Evolutionary conservation across 92 coral and sea anemone genomes (phyloP), one percentile per base, ranked within the genome.

Genomic region (Paragorgia papillata): DNA sequence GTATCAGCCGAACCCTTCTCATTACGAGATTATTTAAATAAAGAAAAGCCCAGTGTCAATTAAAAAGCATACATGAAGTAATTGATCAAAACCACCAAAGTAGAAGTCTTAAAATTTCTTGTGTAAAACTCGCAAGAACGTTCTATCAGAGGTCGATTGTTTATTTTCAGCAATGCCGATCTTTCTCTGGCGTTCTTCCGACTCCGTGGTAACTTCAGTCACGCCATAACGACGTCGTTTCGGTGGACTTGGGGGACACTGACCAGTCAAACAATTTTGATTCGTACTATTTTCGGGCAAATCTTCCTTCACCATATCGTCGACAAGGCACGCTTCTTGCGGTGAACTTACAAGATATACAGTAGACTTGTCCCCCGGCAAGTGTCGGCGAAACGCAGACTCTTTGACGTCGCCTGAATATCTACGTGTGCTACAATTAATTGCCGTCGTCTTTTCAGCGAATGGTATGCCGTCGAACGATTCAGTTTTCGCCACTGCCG

Each of bases 211-310:
- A 17, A 24, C 55, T 18, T 27, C 39, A 15, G 28, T 50, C 15
- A 70, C 77, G 3, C 77, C 77, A 18, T 50, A 53, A 30, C 77
- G 77, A 7, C 77, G 77, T 49, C 33, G 61, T 33, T 70, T 70
- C 18, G 77, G 48, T 10, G 57, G 57, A 46, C 14, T 46, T 15
- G n/a, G 15, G 9, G 53, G 12, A 13, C 9, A 3, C 22, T 7
- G 30, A 17, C 22, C 29, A 2, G 30, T 3, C 28, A 12, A 56
- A 56, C 5, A 17, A 17, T 17, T 22, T 51, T 6, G 26, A n/a
- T 56, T 22, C 12, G 9, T 14, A 3, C 8, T 56, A 3, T 6
- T 3, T 56, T 3, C 7, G 2, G 30, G 10, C 9, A 1, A 6
- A 3, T 14, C 17, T 17, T 7, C 30, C 33, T 22, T 17, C 33